These are phyloP conservation scores for Montifringilla adamsi DNA, from an alignment of 2,113 vertebrate genomes.

Conservation along the genomic window DNA sequence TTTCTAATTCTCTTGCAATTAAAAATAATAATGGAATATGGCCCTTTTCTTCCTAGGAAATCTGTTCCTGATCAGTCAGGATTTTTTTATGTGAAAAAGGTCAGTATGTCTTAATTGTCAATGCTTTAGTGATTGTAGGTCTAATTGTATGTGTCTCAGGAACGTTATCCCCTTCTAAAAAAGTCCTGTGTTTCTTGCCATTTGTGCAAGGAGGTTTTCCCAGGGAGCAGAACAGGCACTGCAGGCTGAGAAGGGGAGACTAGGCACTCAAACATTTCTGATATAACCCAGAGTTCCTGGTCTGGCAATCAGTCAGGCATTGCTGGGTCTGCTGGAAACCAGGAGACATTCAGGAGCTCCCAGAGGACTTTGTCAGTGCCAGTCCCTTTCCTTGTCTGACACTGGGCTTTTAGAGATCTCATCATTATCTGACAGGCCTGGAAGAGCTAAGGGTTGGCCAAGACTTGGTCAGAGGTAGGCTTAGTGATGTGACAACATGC, in stretches of 20 bases:
- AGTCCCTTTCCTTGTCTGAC: neutral
- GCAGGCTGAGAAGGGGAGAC: neutral
- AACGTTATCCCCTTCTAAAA: neutral
- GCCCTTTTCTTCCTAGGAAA: neutral
- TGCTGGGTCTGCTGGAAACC: accelerated
- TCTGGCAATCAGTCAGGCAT: neutral
- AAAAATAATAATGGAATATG: neutral
- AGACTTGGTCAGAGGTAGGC: neutral
- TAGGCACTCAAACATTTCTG: neutral
- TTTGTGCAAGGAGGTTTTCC: neutral
- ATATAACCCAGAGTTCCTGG: accelerated
- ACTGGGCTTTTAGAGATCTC: neutral
- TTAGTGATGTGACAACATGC: neutral
- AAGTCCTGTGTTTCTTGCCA: neutral
- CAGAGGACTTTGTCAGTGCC: neutral
- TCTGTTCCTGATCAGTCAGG: neutral
- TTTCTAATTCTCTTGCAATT: neutral
- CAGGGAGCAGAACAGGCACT: neutral
- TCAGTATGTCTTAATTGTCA: neutral
- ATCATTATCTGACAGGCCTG: neutral
- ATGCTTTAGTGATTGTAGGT: neutral
- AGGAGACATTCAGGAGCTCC: accelerated
- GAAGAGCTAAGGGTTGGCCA: neutral
- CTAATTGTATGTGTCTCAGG: neutral
- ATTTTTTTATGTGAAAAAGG: neutral